A percentile compares a stretch with the other conserved stretches of the same genome.
These are phyloP conservation scores for Cavia porcellus DNA, from an alignment of 2,113 vertebrate species.

Conservation along the genomic window DNA sequence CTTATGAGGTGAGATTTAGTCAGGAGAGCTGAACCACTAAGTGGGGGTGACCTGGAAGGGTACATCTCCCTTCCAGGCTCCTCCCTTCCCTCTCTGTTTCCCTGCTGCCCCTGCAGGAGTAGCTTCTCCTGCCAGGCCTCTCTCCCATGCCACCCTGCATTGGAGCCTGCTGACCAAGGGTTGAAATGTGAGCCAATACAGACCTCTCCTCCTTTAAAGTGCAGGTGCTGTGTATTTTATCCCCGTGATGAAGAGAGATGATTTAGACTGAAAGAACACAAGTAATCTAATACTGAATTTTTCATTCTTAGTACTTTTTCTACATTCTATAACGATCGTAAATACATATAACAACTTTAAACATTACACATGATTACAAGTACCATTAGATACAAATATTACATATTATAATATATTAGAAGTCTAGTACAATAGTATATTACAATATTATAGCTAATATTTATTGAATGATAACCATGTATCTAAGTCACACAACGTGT, in stretches of 20 bases:
- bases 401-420: neutral
- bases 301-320: neutral
- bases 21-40: neutral
- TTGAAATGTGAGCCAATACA: neutral
- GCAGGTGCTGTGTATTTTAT: neutral
- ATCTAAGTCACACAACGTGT: neutral
- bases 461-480: neutral
- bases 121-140: neutral
- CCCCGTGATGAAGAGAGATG: neutral
- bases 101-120: neutral
- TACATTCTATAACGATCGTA: neutral
- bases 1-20: neutral
- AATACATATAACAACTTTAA: neutral
- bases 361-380: neutral
- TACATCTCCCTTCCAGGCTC: neutral
- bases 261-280: neutral
- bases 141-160: neutral
- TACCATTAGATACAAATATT: neutral
- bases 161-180: neutral
- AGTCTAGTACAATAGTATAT: neutral
- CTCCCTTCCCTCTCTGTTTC: neutral
- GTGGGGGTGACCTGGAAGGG: neutral
- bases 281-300: too few relatives aligned
- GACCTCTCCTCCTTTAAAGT: neutral
- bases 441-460: neutral